phyloP scores from a whole-genome alignment of 2,113 vertebrate species.

The Tylochromis polylepis region DNA sequence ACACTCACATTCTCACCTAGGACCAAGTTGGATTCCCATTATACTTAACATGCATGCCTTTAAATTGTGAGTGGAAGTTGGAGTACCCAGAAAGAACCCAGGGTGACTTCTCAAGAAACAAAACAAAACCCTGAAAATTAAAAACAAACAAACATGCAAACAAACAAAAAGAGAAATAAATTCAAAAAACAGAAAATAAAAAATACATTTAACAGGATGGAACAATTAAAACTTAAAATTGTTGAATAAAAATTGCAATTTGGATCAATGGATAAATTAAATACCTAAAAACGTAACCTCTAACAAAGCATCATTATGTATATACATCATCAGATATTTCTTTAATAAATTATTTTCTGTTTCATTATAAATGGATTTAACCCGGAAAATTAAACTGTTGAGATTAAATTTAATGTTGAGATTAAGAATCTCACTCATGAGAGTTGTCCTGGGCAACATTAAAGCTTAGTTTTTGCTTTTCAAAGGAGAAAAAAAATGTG shows the following conservation, averaged over 20 bases:
- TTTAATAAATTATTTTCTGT: not conserved
- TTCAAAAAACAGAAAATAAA: fast-evolving
- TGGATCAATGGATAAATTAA: not conserved
- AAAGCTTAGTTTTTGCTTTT: not conserved
- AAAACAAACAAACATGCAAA: fast-evolving
- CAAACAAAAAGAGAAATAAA: not conserved
- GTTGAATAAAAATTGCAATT: not conserved
- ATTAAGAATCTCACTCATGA: not conserved
- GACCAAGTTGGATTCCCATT: not conserved
- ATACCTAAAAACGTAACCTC: not conserved
- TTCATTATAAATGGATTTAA: not conserved
- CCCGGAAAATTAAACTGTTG: not conserved
- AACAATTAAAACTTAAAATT: not conserved
- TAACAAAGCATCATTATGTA: not conserved
- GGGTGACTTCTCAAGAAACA: not conserved
- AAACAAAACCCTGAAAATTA: not conserved
- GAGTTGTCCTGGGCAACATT: not conserved
- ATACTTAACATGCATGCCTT: not conserved
- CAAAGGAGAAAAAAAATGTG: not conserved
- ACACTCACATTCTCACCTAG: not conserved
- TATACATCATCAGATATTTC: not conserved
- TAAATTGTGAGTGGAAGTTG: not conserved
- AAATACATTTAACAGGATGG: not conserved
- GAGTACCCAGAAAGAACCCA: not conserved
- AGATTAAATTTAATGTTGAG: not conserved